A percentile compares a stretch with the other conserved stretches of the same genome.
Conservation (phyloP, 2,888 invertebrate species). For the Vandiemenella viatica region DNA sequence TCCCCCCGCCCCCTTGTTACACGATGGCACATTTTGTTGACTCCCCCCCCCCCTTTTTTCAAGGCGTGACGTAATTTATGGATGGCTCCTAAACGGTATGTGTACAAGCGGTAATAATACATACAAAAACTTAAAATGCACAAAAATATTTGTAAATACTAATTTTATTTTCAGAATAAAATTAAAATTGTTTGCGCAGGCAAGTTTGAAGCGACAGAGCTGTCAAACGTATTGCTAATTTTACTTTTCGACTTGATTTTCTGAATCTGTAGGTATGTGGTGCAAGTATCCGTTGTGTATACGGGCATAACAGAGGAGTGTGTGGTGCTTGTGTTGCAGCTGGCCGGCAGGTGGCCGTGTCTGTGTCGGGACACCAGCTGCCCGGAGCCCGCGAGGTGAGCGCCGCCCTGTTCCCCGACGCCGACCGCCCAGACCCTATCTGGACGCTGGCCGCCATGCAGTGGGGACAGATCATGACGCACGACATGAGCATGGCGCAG, state of each 20-base stretch:
- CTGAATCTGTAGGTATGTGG: no score
- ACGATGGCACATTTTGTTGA: no score
- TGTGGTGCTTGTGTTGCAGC: constrained; percentile 15
- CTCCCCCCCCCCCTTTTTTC: no score
- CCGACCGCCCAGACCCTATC: constrained; percentile 49
- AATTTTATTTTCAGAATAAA: background rate
- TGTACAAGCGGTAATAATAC: constrained; percentile 12
- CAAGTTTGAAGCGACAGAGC: background rate
- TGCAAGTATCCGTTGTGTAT: no score
- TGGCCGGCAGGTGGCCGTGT: constrained; percentile 51
- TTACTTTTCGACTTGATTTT: no score
- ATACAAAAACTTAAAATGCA: background rate
- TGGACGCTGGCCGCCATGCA: constrained; percentile 65
- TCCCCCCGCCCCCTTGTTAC: no score
- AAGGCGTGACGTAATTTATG: no score
- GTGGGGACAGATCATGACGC: constrained; percentile 65
- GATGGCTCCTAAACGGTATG: no score
- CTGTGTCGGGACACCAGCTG: constrained; percentile 44
- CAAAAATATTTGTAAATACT: background rate
- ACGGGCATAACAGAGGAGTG: no score
- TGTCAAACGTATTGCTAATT: no score
- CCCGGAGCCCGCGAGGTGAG: constrained; percentile 59
- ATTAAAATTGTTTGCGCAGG: background rate
- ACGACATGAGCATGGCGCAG: constrained; percentile 61
- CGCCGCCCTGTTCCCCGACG: constrained; percentile 51